Evolutionary conservation across 2,888 invertebrate genomes (phyloP).

Genomic region (Seladonia tumulorum): DNA sequence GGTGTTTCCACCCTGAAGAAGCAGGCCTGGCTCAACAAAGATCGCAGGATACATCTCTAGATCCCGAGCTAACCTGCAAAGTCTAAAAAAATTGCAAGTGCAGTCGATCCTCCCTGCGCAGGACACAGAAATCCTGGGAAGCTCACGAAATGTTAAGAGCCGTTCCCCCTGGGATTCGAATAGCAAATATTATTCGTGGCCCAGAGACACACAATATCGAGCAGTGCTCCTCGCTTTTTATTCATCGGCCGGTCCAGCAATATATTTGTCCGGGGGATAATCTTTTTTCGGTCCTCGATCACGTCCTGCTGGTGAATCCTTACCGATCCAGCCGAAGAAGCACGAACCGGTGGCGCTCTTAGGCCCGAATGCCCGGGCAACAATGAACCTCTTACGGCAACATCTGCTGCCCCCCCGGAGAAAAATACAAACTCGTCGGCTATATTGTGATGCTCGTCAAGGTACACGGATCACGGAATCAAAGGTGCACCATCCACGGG

Average conservation of each 20-base stretch:
- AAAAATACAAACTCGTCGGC: slow-evolving; percentile 64
- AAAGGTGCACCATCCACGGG: slow-evolving; percentile 43
- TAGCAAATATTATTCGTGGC: slow-evolving; percentile 33
- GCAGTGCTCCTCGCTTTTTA: slow-evolving; percentile 50
- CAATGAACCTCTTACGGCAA: slow-evolving; percentile 67
- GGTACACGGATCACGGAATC: slow-evolving; percentile 56
- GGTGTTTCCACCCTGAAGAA: background rate
- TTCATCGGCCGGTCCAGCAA: slow-evolving; percentile 47
- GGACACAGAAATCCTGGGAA: background rate
- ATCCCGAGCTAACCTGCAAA: background rate
- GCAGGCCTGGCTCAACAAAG: background rate
- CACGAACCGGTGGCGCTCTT: slow-evolving; percentile 52
- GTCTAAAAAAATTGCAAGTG: background rate
- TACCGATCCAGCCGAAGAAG: slow-evolving; percentile 61
- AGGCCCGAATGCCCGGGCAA: slow-evolving; percentile 54
- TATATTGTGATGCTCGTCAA: slow-evolving; percentile 62
- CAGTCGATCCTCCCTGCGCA: background rate
- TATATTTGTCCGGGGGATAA: slow-evolving; percentile 69
- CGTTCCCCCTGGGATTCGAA: background rate
- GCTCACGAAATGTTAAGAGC: background rate
- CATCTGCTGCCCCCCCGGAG: slow-evolving; percentile 65
- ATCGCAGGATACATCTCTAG: background rate
- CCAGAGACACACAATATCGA: slow-evolving; percentile 44
- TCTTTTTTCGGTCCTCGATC: slow-evolving; percentile 55
- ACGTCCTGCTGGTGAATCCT: slow-evolving; percentile 44